Conservation (phyloP, 2,888 invertebrate genomes). For the Allophyes oxyacanthae region DNA sequence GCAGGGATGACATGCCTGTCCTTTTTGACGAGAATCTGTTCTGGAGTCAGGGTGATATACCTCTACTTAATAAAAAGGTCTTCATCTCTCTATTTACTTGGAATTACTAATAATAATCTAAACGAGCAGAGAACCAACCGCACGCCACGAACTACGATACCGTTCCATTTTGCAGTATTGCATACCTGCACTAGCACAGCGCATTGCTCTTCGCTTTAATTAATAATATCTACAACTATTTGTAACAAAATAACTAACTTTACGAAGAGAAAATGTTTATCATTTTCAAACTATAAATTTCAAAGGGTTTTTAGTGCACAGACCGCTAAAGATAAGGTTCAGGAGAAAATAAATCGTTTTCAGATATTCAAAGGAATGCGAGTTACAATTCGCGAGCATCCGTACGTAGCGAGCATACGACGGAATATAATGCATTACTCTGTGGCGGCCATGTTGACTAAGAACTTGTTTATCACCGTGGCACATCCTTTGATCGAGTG, state of each 20-base stretch:
- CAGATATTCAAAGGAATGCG: constrained; percentile 76
- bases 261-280: not conserved
- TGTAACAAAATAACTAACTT: no score
- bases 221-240: no score
- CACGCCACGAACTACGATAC: no score
- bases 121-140: no score
- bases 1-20: not conserved
- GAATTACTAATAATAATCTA: no score
- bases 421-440: constrained; percentile 71
- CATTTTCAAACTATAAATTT: no score
- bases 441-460: constrained; percentile 69
- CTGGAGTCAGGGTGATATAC: constrained; percentile 71
- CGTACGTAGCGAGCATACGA: constrained; percentile 78
- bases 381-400: constrained; percentile 76
- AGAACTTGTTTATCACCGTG: constrained; percentile 72
- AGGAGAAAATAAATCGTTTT: constrained; percentile 23
- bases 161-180: no score
- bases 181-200: no score
- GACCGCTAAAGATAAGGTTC: no score
- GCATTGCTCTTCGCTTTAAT: no score
- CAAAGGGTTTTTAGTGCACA: no score
- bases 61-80: constrained; percentile 79
- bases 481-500: constrained; percentile 77
- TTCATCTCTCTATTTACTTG: no score
- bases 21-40: constrained; percentile 54